phyloP scores from a whole-genome alignment of 2,888 invertebrate genomes.

The Blomia tropicalis region DNA sequence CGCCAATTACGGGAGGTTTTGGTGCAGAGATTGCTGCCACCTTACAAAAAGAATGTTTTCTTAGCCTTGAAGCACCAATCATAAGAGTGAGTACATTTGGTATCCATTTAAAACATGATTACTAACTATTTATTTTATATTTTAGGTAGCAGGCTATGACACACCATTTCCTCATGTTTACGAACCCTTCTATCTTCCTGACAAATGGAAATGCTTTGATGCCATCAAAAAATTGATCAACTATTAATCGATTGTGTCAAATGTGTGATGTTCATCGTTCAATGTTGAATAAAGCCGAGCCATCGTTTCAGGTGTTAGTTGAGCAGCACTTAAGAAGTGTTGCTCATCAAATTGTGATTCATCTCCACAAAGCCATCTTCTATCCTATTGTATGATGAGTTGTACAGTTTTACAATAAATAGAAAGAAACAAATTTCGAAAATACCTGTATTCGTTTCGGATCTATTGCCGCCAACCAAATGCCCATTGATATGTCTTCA shows the following conservation, averaged over 20 bases:
- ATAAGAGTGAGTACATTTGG: conserved; percentile 45
- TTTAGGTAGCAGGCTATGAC: conserved; percentile 62
- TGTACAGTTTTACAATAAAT: not conserved
- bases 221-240: conserved; percentile 57
- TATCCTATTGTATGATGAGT: conserved; percentile 14
- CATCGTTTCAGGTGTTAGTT: conserved; percentile 14
- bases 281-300: not conserved
- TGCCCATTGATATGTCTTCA: conserved; percentile 36
- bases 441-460: conserved; percentile 31
- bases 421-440: too few species aligned
- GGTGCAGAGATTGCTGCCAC: conserved; percentile 86
- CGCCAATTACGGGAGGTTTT: conserved; percentile 84
- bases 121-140: not conserved
- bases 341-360: not conserved
- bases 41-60: conserved; percentile 85
- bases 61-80: conserved; percentile 82
- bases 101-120: not conserved
- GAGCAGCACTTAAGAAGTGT: conserved; percentile 13
- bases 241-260: conserved; percentile 40
- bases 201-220: conserved; percentile 74
- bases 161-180: conserved; percentile 92
- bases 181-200: conserved; percentile 89
- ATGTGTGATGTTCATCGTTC: not conserved
- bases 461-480: conserved; percentile 35
- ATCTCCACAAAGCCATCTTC: conserved; percentile 20